A percentile compares a stretch with the other conserved stretches of the same genome.
These are phyloP conservation scores for Epinephelus lanceolatus DNA, from an alignment of 2,113 vertebrate species.

Conservation along the genomic window DNA sequence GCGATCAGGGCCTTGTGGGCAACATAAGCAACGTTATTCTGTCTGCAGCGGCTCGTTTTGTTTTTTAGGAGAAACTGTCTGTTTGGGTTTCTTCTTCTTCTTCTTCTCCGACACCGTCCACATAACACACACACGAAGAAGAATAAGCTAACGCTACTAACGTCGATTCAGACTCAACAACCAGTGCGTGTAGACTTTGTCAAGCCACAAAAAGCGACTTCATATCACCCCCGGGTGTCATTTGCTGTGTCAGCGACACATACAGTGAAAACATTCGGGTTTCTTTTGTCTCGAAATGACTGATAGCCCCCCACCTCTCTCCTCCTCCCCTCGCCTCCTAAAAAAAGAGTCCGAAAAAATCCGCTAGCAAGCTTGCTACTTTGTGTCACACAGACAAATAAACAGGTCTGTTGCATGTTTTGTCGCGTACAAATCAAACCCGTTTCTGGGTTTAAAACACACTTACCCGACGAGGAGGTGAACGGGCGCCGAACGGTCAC, in stretches of 20 bases:
- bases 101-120: constrained; percentile 30
- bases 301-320: constrained; percentile 9
- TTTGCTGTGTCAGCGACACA: not conserved
- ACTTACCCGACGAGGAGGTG: constrained; percentile 68
- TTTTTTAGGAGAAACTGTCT: constrained; percentile 37
- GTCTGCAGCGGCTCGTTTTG: constrained; percentile 39
- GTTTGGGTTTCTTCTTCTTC: constrained; percentile 52
- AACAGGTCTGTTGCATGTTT: constrained; percentile 79
- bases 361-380: constrained; percentile 84
- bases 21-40: constrained; percentile 50
- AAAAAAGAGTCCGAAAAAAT: constrained; percentile 59
- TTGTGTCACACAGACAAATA: constrained; percentile 85
- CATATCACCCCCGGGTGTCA: not conserved
- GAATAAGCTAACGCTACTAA: constrained; percentile 72
- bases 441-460: constrained; percentile 3
- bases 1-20: constrained; percentile 45
- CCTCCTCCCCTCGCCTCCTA: constrained; percentile 17
- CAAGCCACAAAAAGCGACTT: constrained; percentile 43
- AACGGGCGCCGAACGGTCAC: constrained; percentile 12
- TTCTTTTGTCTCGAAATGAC: constrained; percentile 71
- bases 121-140: constrained; percentile 36
- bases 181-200: constrained; percentile 49
- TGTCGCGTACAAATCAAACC: constrained; percentile 26
- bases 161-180: constrained; percentile 11
- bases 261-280: constrained; percentile 8